A percentile compares a stretch with the other conserved stretches of the same genome.
Conservation (phyloP, 2,888 invertebrate species). For the Athetis lepigone region DNA sequence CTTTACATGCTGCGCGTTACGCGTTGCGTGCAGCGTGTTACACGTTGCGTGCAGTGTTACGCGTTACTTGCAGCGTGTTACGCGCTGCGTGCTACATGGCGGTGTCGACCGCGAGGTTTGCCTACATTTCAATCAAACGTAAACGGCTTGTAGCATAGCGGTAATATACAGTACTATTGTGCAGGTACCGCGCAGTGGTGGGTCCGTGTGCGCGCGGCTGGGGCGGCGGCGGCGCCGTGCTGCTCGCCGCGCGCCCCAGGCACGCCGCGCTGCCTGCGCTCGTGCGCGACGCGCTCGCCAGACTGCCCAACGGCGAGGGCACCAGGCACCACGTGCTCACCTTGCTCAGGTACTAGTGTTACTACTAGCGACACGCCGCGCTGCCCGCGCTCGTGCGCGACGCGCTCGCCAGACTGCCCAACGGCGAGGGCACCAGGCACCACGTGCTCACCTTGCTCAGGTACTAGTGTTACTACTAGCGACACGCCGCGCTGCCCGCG, state of each 20-base stretch:
- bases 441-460: slow-evolving; percentile 97
- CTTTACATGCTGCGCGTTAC: too few relatives aligned
- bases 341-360: too few relatives aligned
- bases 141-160: too few relatives aligned
- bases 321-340: slow-evolving; percentile 97
- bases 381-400: slow-evolving; percentile 97
- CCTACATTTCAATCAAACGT: too few relatives aligned
- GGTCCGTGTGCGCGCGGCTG: slow-evolving; percentile 83
- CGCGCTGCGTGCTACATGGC: too few relatives aligned
- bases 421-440: slow-evolving; percentile 97
- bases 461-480: slow-evolving; percentile 79
- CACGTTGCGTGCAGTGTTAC: too few relatives aligned
- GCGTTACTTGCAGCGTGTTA: too few relatives aligned
- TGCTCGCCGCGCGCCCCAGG: slow-evolving; percentile 95
- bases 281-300: slow-evolving; percentile 98
- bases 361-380: slow-evolving; percentile 97
- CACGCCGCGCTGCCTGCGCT: slow-evolving; percentile 97
- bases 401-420: slow-evolving; percentile 97
- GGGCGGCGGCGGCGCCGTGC: slow-evolving; percentile 95
- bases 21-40: too few relatives aligned
- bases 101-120: too few relatives aligned
- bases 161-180: background rate
- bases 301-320: slow-evolving; percentile 98
- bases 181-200: slow-evolving; percentile 81
- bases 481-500: slow-evolving; percentile 97